phyloP scores from a whole-genome alignment of 2,797 vertebrate genomes.

The Neoniphon sammara region DNA sequence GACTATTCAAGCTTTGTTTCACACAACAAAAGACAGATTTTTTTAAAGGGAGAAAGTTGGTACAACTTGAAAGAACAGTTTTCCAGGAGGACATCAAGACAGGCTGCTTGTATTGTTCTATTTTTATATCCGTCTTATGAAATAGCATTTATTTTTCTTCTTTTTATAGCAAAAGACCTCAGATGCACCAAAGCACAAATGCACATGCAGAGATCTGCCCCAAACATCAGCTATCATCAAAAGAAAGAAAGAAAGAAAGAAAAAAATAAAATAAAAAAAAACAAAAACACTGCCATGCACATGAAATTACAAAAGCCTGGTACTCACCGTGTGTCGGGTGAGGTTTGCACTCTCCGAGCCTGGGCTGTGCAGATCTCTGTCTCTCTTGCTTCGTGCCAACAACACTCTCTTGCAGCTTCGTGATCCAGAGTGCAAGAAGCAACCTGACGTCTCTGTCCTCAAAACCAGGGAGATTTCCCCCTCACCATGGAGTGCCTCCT shows the following conservation, averaged over 20 bases:
- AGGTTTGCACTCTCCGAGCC: constrained; percentile 44
- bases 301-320: constrained; percentile 20
- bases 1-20: not conserved
- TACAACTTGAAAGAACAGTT: constrained; percentile 21
- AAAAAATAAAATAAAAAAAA: no score
- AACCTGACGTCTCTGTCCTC: constrained; percentile 74
- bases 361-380: constrained; percentile 56
- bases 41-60: constrained; percentile 31
- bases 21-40: not conserved
- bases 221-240: constrained; percentile 3
- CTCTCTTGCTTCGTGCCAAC: constrained; percentile 51
- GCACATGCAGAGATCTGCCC: constrained; percentile 3
- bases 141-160: not conserved
- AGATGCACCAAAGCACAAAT: constrained; percentile 26
- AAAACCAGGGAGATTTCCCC: constrained; percentile 77
- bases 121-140: not conserved
- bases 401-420: constrained; percentile 62
- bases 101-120: not conserved
- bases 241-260: no score
- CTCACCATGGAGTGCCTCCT: constrained; percentile 67
- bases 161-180: constrained; percentile 10
- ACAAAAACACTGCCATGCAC: not conserved
- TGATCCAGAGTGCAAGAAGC: constrained; percentile 70
- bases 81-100: constrained; percentile 5
- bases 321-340: constrained; percentile 64